Base-by-base conservation (phyloP, 2,888 invertebrate genomes). In the Brachyptera risi region DNA sequence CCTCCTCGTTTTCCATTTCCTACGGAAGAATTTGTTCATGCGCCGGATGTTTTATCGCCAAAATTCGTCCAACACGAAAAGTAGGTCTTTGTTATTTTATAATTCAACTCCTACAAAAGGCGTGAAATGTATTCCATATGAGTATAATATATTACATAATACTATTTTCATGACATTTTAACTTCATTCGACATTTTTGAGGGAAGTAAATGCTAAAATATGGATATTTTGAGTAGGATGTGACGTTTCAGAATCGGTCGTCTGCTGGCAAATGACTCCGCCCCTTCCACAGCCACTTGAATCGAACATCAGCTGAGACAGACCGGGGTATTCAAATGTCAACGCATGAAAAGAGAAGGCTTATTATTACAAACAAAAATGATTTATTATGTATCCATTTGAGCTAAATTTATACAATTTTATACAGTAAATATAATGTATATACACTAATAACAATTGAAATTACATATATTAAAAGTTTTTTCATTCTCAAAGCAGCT, bases 1-100 rank as follows among this genome's bases (percentile, higher is more conserved):
- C 68, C 68, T n/a, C n/a, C n/a, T 68, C 66, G 67, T 67, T 65
- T 65, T 63, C 64, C 66, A 66, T 67, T 65, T 67, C 62, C 65
- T 59, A 60, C 62, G 58, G 51, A 56, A 61, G 62, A 65, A 65
- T 63, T 66, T 66, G 64, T 65, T 59, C 66, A 63, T 66, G 60
- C 66, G 62, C 65, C 65, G 65, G 65, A 66, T 56, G 54, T 54
- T 37, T 44, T 50, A 47, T 47, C 62, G 59, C 62, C 59, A 11
- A 44, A 44, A 44, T 15, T 19, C 21, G 44, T 54, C 19, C 27
- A 21, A 57, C 47, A 24, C 26, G 38, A 57, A 63, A 63, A 63
- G 42, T 63, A 63, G 63, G 49, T 56, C 63, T 63, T 57, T 58
- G 26, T 54, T 49, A 54, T 42, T 35, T 54, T 54, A 37, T 26